phyloP scores from a whole-genome alignment of 2,888 invertebrate species.

The Chironomus riparius region DNA sequence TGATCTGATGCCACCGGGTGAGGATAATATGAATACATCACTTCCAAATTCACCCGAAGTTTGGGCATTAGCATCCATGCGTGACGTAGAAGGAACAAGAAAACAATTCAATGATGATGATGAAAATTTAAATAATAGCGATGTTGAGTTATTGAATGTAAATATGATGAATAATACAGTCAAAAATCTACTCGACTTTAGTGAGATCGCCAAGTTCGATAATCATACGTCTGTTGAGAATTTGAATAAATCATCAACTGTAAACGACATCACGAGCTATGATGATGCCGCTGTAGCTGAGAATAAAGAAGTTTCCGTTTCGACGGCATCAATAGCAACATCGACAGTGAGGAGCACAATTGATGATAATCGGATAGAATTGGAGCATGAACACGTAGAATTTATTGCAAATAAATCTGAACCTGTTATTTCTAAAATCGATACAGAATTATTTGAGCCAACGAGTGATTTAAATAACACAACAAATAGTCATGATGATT shows the following conservation, averaged over 20 bases:
- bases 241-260: background rate
- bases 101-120: constrained; percentile 7
- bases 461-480: background rate
- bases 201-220: background rate
- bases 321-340: background rate
- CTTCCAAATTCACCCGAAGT: constrained; percentile 37
- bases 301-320: constrained; percentile 2
- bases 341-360: background rate
- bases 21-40: constrained; percentile 24
- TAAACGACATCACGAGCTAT: background rate
- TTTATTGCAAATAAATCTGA: constrained; percentile 4
- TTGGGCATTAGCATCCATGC: constrained; percentile 38
- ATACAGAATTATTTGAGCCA: background rate
- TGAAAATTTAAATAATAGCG: constrained; percentile 11
- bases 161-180: constrained; percentile 7
- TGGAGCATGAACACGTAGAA: background rate
- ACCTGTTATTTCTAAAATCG: background rate
- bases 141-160: background rate
- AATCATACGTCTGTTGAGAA: background rate
- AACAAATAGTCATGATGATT: background rate
- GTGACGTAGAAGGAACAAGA: constrained; percentile 31
- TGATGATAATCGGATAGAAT: constrained; percentile 2
- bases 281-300: constrained; percentile 2
- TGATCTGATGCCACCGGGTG: background rate
- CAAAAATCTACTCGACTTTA: constrained; percentile 15